Percentiles rank a stretch among this genome's conserved stretches.
Evolutionary conservation across 2,888 invertebrate genomes (phyloP).

Genomic region (Lomographa bimaculata): DNA sequence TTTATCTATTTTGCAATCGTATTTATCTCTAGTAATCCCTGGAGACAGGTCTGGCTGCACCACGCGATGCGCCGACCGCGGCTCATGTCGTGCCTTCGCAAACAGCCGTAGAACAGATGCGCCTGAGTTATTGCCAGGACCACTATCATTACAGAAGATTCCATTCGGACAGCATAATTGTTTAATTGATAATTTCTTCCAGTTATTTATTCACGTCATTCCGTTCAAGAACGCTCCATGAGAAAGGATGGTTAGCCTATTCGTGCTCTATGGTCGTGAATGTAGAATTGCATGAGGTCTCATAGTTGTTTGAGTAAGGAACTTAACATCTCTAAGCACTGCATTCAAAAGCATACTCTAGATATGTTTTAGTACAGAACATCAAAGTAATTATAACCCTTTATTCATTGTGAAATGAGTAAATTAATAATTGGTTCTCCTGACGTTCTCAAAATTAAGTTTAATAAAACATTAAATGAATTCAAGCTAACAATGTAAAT

Average conservation of each 20-base stretch:
- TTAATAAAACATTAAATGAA: conserved; percentile 1
- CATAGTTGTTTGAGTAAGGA: no score
- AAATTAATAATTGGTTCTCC: no score
- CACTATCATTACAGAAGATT: conserved; percentile 84
- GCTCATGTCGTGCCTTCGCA: conserved; percentile 77
- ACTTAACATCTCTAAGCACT: no score
- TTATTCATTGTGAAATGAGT: no score
- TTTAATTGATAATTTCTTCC: conserved; percentile 84
- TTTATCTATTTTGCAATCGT: no score
- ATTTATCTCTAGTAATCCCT: conserved; percentile 19
- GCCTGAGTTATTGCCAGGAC: conserved; percentile 80
- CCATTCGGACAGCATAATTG: conserved; percentile 85
- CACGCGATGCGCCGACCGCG: conserved; percentile 24
- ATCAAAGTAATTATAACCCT: no score
- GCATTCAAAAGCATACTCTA: no score
- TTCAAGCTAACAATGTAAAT: conserved; percentile 28
- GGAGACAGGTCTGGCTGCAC: conserved; percentile 28
- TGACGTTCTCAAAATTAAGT: no score
- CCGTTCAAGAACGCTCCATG: conserved; percentile 62
- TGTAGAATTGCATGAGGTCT: conserved; percentile 5
- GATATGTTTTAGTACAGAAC: no score
- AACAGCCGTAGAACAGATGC: conserved; percentile 82
- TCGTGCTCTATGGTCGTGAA: conserved; percentile 63
- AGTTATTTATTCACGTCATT: conserved; percentile 84
- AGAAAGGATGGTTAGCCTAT: conserved; percentile 48